Evolutionary conservation across 2,113 vertebrate genomes (phyloP), one percentile per base, ranked within the genome.

Genomic region (Ploceus nigricollis): DNA sequence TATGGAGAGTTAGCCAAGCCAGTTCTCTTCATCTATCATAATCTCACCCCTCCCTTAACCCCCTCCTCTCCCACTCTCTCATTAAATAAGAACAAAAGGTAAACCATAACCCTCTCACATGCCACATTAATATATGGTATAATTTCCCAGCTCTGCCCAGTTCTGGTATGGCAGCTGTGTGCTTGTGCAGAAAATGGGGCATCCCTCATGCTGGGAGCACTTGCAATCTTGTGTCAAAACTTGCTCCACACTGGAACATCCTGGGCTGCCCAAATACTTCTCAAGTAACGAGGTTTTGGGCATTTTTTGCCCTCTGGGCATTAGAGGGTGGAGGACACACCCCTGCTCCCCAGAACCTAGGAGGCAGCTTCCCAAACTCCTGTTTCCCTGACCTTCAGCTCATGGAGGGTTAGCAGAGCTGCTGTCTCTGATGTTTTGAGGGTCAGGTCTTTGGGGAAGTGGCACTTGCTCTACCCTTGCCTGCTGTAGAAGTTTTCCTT

Each of bases 71-170:
- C 89, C 77, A 15, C 94, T 85, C 89, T 83, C 72, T 91, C 89
- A 97, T 97, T 98, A 97, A 97, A 90, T 76, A 96, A 97, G 95
- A 96, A 97, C 97, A 97, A 95, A 98, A 95, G 78, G 90, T 95
- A 97, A 96, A 96, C 97, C 23, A 0, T 93, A 96, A 91, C 85
- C 82, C 35, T 95, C 90, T 96, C 85, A 94, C 93, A 94, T 92
- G 88, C 90, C 7, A 5, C 88, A 53, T 88, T 90, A 94, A 93
- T 93, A 84, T 45, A 86, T 35, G 75, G 71, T 94, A 88, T 96
- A 95, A 95, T 96, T 94, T 95, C 93, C 92, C 82, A 89, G 93
- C 93, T 95, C 91, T 96, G 63, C 87, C 91, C 75, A 88, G 91
- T 77, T 96, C 75, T 94, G 87, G 82, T 81, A 82, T 48, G 85